These are phyloP conservation scores for Onthophagus taurus DNA, from an alignment of 1,140 invertebrate species.

Conservation along the genomic window DNA sequence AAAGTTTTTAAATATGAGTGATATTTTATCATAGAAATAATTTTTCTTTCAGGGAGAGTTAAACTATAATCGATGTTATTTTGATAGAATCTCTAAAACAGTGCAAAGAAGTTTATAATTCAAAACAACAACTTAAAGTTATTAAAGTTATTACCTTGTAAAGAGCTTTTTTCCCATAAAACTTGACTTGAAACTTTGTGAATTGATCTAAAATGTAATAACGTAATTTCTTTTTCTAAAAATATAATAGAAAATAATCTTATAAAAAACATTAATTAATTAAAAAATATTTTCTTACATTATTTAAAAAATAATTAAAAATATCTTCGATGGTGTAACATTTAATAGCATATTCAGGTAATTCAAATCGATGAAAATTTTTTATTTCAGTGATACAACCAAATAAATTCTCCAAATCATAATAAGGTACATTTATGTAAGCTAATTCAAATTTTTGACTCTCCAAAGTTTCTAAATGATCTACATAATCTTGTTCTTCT, in stretches of 20 bases:
- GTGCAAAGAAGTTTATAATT: too few relatives aligned
- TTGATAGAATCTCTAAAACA: conserved; percentile 8
- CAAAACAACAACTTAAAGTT: too few relatives aligned
- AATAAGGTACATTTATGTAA: neutral
- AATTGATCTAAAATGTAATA: conserved; percentile 3
- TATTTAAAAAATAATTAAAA: neutral
- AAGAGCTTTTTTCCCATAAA: conserved; percentile 1
- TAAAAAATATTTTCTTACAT: neutral
- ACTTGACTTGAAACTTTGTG: conserved; percentile 5
- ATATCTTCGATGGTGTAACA: neutral
- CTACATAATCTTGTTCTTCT: neutral
- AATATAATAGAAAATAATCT: too few relatives aligned
- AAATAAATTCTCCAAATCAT: conserved; percentile 6
- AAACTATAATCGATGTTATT: neutral
- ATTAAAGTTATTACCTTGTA: neutral
- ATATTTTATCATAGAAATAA: neutral
- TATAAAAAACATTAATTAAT: neutral
- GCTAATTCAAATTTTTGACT: conserved; percentile 5
- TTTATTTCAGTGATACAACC: conserved; percentile 4
- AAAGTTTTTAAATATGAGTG: conserved; percentile 4
- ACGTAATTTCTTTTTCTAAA: conserved; percentile 1
- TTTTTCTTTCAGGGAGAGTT: neutral
- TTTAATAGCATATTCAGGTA: neutral
- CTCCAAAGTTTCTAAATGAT: neutral
- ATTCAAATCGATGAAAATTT: neutral